A percentile compares a stretch with the other conserved stretches of the same genome.
Evolutionary conservation across 2,113 vertebrate genomes (phyloP).

Genomic region (Epinephelus lanceolatus): DNA sequence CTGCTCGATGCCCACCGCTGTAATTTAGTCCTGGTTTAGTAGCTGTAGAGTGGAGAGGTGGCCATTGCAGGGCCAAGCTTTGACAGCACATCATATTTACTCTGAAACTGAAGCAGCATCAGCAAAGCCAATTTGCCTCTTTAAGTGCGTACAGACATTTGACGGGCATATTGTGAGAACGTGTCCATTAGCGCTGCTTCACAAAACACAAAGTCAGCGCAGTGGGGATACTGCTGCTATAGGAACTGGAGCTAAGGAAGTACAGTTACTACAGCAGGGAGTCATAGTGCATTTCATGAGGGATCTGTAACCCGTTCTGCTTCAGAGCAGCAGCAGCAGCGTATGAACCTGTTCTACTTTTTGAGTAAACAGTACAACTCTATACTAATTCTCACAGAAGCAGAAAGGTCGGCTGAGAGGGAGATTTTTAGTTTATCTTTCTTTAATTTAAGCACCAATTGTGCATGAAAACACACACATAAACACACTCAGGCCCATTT

Average conservation of each 20-base stretch:
- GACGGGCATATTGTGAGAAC: conserved; percentile 51
- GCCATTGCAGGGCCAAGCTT: conserved; percentile 12
- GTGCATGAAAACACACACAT: conserved; percentile 15
- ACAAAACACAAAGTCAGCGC: conserved; percentile 62
- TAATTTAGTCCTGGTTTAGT: conserved; percentile 17
- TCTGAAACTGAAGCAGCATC: conserved; percentile 40
- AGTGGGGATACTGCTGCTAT: conserved; percentile 62
- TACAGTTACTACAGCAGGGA: conserved; percentile 65
- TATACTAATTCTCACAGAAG: conserved; percentile 27
- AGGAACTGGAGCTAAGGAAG: conserved; percentile 62
- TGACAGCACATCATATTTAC: conserved; percentile 52
- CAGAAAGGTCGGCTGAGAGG: background rate
- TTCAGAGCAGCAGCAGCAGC: conserved; percentile 32
- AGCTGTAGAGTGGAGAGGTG: conserved; percentile 4
- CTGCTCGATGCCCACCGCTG: background rate
- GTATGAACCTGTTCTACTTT: conserved; percentile 22
- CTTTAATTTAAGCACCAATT: conserved; percentile 4
- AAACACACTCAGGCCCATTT: background rate
- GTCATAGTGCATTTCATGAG: conserved; percentile 35
- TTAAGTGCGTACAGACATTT: conserved; percentile 58
- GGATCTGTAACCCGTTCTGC: conserved; percentile 52
- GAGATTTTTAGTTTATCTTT: background rate
- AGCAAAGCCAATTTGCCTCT: conserved; percentile 44
- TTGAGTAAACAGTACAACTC: conserved; percentile 49
- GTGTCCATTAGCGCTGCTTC: conserved; percentile 58